Conservation (phyloP, 2,797 vertebrate genomes). For the Harpagifer antarcticus region DNA sequence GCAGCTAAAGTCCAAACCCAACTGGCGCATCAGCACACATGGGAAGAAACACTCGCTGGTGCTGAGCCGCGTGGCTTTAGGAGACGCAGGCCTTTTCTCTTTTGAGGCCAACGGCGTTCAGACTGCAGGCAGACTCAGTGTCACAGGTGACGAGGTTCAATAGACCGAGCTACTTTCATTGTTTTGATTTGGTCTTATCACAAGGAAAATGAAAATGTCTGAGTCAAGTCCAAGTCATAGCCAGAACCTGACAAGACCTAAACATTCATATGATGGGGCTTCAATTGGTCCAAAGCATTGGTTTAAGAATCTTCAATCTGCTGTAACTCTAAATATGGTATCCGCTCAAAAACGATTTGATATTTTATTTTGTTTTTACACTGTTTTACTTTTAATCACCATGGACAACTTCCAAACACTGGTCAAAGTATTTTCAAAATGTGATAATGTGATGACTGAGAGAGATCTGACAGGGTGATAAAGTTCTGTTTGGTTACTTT, state of each 20-base stretch:
- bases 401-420: too few relatives aligned
- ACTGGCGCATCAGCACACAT: constrained; percentile 79
- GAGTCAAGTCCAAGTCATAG: constrained; percentile 7
- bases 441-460: not conserved
- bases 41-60: constrained; percentile 89
- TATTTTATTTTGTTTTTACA: too few relatives aligned
- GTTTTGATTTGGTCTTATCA: not conserved
- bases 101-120: constrained; percentile 89
- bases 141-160: constrained; percentile 85
- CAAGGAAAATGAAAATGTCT: not conserved
- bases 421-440: not conserved
- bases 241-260: not conserved
- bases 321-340: too few relatives aligned
- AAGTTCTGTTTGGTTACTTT: constrained; percentile 6
- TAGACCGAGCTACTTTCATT: not conserved
- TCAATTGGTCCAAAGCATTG: too few relatives aligned
- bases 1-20: constrained; percentile 87
- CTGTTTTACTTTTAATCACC: too few relatives aligned
- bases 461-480: not conserved
- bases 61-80: constrained; percentile 83
- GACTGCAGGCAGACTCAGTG: constrained; percentile 86
- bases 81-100: constrained; percentile 88
- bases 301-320: too few relatives aligned
- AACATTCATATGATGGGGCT: not conserved
- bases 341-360: too few relatives aligned